phyloP scores from a whole-genome alignment of 2,113 vertebrate species.

The Neodon shergylaensis region DNA sequence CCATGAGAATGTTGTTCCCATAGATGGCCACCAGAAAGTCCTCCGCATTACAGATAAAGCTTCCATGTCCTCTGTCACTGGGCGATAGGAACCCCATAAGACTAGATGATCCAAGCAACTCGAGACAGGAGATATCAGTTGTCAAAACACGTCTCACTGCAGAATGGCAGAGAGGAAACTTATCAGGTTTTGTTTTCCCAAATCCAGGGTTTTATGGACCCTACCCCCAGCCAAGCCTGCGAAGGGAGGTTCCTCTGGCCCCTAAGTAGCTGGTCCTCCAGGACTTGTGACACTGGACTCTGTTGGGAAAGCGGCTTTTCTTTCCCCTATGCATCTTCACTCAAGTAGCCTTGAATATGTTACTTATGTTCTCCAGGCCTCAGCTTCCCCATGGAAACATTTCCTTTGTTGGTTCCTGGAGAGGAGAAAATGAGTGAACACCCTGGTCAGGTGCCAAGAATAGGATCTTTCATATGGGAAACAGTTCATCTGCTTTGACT shows the following conservation, averaged over 20 bases:
- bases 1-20: background rate
- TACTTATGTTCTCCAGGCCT: background rate
- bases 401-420: background rate
- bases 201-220: background rate
- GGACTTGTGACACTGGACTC: background rate
- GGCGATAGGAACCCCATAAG: background rate
- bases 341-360: background rate
- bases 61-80: background rate
- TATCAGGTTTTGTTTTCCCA: background rate
- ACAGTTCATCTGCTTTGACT: rapidly evolving
- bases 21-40: too few relatives aligned
- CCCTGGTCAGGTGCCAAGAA: background rate
- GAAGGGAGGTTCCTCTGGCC: background rate
- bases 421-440: background rate
- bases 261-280: too few relatives aligned
- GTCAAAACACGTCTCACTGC: background rate
- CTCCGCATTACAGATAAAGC: background rate
- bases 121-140: background rate
- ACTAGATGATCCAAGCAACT: background rate
- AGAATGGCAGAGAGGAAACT: background rate
- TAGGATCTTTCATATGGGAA: background rate
- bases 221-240: background rate
- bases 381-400: background rate
- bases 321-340: background rate
- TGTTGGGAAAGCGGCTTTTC: background rate